Evolutionary conservation across 2,113 vertebrate genomes (phyloP), one percentile per base, ranked within the genome.

Genomic region (Cyanistes caeruleus): DNA sequence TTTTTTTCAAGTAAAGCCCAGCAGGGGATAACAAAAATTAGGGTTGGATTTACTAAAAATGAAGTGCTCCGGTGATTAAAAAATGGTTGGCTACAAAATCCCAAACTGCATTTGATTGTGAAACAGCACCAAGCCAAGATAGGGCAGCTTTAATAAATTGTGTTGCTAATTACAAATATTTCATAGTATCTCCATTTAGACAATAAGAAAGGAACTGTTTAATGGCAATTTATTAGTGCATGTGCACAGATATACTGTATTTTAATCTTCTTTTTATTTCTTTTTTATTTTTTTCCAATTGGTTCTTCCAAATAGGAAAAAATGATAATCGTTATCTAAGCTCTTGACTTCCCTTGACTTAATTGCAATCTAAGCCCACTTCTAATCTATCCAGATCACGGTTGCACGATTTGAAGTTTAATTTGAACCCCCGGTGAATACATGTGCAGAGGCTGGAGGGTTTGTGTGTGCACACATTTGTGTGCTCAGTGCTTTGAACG

Each of bases 321-420:
- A 94, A 80, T 35, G 13, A 87, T 95, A 96, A 97, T 97, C 65
- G 43, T 95, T 95, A 94, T 80, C 92, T 97, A 97, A 97, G 96
- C 95, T 97, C 95, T 96, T 94, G 96, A 96, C 92, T 97, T 96
- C 69, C 92, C 91, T 83, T 88, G 96, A 96, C 94, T 97, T 96
- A 97, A 96, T 95, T 96, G 90, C 92, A 96, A 95, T 95, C 91
- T 96, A 97, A 97, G 94, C 94, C 95, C 37, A 18, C 78, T 95
- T 95, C 94, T 97, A 96, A 97, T 97, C 97, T 93, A 85, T 8
- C 52, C 68, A 84, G 96, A 97, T 96, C 96, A 95, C 31, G 5
- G 84, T 65, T 87, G 93, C 72, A 93, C 59, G 35, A 88, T 96
- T 92, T 94, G 80, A 89, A 95, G 91, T 97, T 95, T 93, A 96